Percentiles rank a stretch among this genome's conserved stretches.
These are phyloP conservation scores for Melinaea marsaeus DNA, from an alignment of 2,888 invertebrate genomes.

Conservation along the genomic window DNA sequence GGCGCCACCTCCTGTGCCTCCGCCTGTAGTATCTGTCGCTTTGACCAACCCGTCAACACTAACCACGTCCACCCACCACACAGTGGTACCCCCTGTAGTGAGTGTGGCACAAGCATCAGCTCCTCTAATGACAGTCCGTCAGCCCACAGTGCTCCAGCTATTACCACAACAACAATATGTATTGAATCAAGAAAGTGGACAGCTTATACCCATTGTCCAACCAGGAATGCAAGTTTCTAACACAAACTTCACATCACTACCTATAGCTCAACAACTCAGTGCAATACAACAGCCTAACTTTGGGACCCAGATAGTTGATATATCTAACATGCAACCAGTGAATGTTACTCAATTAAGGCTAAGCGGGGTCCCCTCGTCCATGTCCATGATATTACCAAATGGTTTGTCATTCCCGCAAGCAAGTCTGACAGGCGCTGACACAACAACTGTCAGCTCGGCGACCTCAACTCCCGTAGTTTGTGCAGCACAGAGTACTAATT, in stretches of 20 bases:
- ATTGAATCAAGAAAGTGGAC: slow-evolving; percentile 69
- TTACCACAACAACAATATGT: slow-evolving; percentile 72
- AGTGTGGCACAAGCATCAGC: slow-evolving; percentile 62
- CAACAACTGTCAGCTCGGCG: slow-evolving; percentile 68
- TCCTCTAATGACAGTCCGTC: slow-evolving; percentile 70
- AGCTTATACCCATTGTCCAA: slow-evolving; percentile 71
- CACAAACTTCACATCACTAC: slow-evolving; percentile 65
- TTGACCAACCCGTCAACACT: slow-evolving; percentile 55
- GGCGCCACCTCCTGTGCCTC: slow-evolving; percentile 55
- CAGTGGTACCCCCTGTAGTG: slow-evolving; percentile 62
- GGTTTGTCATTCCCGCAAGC: slow-evolving; percentile 65
- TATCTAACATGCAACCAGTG: slow-evolving; percentile 69
- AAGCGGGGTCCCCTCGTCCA: slow-evolving; percentile 68
- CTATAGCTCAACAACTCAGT: slow-evolving; percentile 56
- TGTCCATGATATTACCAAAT: slow-evolving; percentile 72
- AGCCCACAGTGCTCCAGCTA: slow-evolving; percentile 66
- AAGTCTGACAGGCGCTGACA: slow-evolving; percentile 58
- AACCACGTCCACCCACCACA: slow-evolving; percentile 52
- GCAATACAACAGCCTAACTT: slow-evolving; percentile 63
- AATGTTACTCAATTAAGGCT: slow-evolving; percentile 67
- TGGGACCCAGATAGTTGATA: slow-evolving; percentile 67
- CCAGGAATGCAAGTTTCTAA: slow-evolving; percentile 69
- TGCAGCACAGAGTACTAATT: slow-evolving; percentile 66
- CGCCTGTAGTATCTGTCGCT: slow-evolving; percentile 54
- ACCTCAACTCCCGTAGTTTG: slow-evolving; percentile 69